phyloP scores from a whole-genome alignment of 2,113 vertebrate species.

The Zosterops lateralis region DNA sequence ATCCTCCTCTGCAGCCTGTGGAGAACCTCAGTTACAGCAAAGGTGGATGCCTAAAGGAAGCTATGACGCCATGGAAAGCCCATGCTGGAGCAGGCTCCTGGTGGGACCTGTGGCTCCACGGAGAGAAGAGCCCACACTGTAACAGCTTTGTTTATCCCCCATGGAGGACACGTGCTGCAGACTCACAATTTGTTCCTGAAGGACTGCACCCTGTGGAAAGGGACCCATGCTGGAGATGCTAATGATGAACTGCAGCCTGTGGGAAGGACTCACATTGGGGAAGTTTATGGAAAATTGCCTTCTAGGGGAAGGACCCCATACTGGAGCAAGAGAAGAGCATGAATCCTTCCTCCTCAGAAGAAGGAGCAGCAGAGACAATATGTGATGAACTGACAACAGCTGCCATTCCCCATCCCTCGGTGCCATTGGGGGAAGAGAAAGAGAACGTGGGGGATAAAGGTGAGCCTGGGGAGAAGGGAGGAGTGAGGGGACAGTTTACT shows the following conservation, averaged over 20 bases:
- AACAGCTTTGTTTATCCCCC: neutral
- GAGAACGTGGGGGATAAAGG: neutral
- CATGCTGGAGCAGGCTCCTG: neutral
- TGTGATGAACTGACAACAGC: neutral
- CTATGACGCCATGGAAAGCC: neutral
- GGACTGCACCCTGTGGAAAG: neutral
- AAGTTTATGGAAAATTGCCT: neutral
- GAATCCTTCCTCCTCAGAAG: neutral
- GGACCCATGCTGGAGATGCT: neutral
- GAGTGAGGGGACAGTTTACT: neutral
- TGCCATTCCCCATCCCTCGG: neutral
- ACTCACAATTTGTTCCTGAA: neutral
- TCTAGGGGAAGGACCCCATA: neutral
- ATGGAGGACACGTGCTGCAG: neutral
- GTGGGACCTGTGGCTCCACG: neutral
- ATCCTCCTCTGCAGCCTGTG: neutral
- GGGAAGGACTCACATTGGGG: neutral
- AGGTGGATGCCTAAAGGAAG: too few species aligned
- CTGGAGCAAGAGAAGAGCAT: neutral
- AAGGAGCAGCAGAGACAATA: neutral
- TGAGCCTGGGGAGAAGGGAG: neutral
- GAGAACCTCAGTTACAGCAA: accelerated
- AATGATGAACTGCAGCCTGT: neutral
- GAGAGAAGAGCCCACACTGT: neutral
- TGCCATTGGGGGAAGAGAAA: neutral